phyloP scores from a whole-genome alignment of 2,888 invertebrate genomes.

The Tipula helvola region DNA sequence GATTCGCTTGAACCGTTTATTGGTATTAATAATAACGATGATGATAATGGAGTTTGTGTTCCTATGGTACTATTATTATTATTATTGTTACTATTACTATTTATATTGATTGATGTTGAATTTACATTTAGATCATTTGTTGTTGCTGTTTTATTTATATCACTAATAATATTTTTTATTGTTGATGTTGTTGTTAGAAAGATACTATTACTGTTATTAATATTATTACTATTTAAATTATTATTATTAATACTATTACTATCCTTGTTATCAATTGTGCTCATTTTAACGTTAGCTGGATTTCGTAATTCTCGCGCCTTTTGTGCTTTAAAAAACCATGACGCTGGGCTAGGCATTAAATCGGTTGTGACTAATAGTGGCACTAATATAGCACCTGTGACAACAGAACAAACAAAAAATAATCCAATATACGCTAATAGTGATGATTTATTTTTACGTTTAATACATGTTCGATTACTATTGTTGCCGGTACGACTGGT shows the following conservation, averaged over 20 bases:
- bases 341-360: constrained; percentile 31
- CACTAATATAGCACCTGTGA: constrained; percentile 32
- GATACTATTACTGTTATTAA: constrained; percentile 7
- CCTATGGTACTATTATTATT: background rate
- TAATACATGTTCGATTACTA: constrained; percentile 12
- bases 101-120: constrained; percentile 9
- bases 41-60: background rate
- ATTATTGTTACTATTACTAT: background rate
- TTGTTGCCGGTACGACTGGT: constrained; percentile 22
- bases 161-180: background rate
- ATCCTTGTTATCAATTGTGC: background rate
- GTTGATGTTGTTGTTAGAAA: background rate
- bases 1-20: background rate
- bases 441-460: constrained; percentile 25
- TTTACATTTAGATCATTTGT: background rate
- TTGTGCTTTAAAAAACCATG: constrained; percentile 32
- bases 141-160: background rate
- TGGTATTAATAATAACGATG: background rate
- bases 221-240: constrained; percentile 10
- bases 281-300: background rate
- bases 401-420: constrained; percentile 33
- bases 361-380: constrained; percentile 33
- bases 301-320: constrained; percentile 20
- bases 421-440: constrained; percentile 33
- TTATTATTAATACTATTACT: background rate